Conservation (phyloP, 2,888 invertebrate species). For the Ennomos erosarius region DNA sequence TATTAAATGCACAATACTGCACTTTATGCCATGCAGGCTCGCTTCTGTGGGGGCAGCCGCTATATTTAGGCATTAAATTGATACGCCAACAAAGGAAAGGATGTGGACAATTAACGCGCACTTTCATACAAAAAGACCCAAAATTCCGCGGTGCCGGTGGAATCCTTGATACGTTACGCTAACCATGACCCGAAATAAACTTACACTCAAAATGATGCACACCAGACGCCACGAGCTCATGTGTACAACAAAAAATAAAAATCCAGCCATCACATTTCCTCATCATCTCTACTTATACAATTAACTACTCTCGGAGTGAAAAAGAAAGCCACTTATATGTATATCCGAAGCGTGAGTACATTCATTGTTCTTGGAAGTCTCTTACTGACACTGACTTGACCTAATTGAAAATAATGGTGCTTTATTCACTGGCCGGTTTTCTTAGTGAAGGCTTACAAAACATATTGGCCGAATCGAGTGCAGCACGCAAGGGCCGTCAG, state of each 20-base stretch:
- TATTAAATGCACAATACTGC: conserved; percentile 84
- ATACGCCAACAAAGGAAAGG: conserved; percentile 81
- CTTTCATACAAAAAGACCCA: conserved; percentile 65
- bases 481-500: conserved; percentile 40
- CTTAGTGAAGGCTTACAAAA: conserved; percentile 69
- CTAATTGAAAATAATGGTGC: conserved; percentile 83
- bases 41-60: conserved; percentile 68
- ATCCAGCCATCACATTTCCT: conserved; percentile 63
- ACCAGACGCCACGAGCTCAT: conserved; percentile 56
- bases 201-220: conserved; percentile 53
- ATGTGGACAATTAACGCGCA: conserved; percentile 81
- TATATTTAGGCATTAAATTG: conserved; percentile 82
- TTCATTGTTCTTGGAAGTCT: conserved; percentile 80
- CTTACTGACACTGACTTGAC: conserved; percentile 77
- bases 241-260: conserved; percentile 58
- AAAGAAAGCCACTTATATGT: conserved; percentile 79
- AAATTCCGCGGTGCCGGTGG: conserved; percentile 46
- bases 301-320: conserved; percentile 73
- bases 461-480: conserved; percentile 59
- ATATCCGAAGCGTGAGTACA: conserved; percentile 74
- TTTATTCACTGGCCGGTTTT: conserved; percentile 72
- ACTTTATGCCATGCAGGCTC: conserved; percentile 73
- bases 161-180: conserved; percentile 51
- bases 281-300: conserved; percentile 72
- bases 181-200: conserved; percentile 54